Evolutionary conservation across 2,888 invertebrate species (phyloP).

Genomic region (Amphiduros pacificus): DNA sequence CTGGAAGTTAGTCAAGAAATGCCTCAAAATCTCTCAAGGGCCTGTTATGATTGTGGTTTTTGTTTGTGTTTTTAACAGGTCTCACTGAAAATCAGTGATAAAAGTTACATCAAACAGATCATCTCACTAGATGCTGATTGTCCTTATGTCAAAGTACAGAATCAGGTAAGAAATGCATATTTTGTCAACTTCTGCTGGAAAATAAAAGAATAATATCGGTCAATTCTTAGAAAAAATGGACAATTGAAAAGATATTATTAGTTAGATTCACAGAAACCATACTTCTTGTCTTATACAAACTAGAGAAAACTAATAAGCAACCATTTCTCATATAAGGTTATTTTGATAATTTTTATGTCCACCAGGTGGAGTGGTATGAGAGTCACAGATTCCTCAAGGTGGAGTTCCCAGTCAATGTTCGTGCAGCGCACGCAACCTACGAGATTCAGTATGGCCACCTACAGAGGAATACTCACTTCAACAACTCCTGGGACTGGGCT

Average conservation of each 20-base stretch:
- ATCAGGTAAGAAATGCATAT: constrained; percentile 51
- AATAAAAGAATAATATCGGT: no score
- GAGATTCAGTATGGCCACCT: constrained; percentile 63
- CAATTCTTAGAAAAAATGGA: no score
- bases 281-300: no score
- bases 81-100: constrained; percentile 48
- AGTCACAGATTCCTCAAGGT: constrained; percentile 62
- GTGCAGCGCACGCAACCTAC: constrained; percentile 57
- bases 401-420: constrained; percentile 61
- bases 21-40: no score
- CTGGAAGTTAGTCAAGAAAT: no score
- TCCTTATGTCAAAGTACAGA: constrained; percentile 59
- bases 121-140: constrained; percentile 59
- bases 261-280: no score
- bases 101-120: constrained; percentile 54
- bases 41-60: no score
- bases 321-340: no score
- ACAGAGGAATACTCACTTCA: constrained; percentile 61
- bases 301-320: no score
- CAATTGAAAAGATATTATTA: no score
- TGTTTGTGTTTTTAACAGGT: constrained; percentile 37
- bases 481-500: constrained; percentile 64
- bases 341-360: no score
- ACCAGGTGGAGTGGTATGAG: constrained; percentile 61
- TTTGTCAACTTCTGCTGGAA: no score